These are phyloP conservation scores for Anguilla japonica DNA, from an alignment of 2,113 vertebrate species.

Conservation along the genomic window DNA sequence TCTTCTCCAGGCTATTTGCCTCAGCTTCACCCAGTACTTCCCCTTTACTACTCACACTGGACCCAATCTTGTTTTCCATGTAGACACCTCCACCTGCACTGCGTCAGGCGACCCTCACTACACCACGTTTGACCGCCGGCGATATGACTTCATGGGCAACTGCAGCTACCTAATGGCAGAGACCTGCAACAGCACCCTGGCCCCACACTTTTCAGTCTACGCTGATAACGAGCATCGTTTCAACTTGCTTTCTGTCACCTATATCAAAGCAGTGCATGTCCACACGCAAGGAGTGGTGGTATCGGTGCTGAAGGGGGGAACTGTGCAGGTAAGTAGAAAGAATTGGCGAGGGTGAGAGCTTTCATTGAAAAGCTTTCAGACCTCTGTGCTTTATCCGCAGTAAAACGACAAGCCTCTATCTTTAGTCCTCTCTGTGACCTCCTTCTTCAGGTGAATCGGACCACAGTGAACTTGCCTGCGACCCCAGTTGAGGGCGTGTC, in stretches of 20 bases:
- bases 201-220: constrained; percentile 64
- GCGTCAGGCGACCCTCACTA: constrained; percentile 72
- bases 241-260: constrained; percentile 63
- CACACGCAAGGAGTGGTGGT: constrained; percentile 58
- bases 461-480: constrained; percentile 43
- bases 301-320: constrained; percentile 70
- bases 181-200: constrained; percentile 58
- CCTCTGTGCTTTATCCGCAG: neutral
- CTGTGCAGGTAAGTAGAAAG: constrained; percentile 63
- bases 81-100: constrained; percentile 64
- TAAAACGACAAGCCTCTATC: neutral
- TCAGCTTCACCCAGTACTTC: too few species aligned
- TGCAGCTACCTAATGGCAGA: constrained; percentile 70
- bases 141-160: constrained; percentile 76
- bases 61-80: neutral
- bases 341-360: neutral
- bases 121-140: constrained; percentile 68
- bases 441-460: constrained; percentile 45
- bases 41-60: neutral
- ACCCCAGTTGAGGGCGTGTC: constrained; percentile 38
- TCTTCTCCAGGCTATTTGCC: too few species aligned
- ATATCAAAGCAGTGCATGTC: constrained; percentile 70
- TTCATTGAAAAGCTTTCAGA: too few species aligned
- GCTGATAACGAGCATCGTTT: constrained; percentile 70
- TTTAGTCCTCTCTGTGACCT: neutral